A percentile compares a stretch with the other conserved stretches of the same genome.
Evolutionary conservation across 1,140 invertebrate species (phyloP).

Genomic region (Penaeus japonicus): DNA sequence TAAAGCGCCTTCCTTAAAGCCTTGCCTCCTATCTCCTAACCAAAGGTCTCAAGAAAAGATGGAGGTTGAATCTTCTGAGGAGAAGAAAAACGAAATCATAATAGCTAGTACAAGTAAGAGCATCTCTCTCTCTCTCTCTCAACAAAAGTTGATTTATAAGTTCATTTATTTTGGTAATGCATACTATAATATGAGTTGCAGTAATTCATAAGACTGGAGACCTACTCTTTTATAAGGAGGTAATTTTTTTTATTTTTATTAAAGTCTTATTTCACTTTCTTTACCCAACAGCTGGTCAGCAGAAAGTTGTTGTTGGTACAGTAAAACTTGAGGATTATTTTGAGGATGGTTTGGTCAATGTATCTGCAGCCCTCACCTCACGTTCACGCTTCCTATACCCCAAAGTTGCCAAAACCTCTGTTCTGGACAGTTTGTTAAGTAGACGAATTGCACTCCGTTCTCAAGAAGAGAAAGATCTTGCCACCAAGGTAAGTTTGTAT

Average conservation of each 20-base stretch:
- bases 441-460: constrained; percentile 22
- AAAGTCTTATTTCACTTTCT: background rate
- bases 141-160: too few species aligned
- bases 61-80: background rate
- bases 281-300: constrained; percentile 37
- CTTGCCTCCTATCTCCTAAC: constrained; percentile 39
- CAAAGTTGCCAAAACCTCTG: constrained; percentile 44
- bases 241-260: background rate
- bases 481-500: constrained; percentile 15
- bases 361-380: constrained; percentile 35
- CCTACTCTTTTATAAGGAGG: too few species aligned
- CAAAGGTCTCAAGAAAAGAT: constrained; percentile 7
- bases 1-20: constrained; percentile 44
- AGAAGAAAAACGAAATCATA: constrained; percentile 58
- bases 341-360: constrained; percentile 52
- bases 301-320: constrained; percentile 47
- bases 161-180: too few species aligned
- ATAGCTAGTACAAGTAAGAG: constrained; percentile 51
- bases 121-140: background rate
- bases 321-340: constrained; percentile 47
- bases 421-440: constrained; percentile 32
- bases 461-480: constrained; percentile 35
- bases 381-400: constrained; percentile 54
- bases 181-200: too few species aligned
- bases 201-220: too few species aligned